Base-by-base conservation (phyloP, 2,113 vertebrate genomes). In the Paramormyrops kingsleyae region DNA sequence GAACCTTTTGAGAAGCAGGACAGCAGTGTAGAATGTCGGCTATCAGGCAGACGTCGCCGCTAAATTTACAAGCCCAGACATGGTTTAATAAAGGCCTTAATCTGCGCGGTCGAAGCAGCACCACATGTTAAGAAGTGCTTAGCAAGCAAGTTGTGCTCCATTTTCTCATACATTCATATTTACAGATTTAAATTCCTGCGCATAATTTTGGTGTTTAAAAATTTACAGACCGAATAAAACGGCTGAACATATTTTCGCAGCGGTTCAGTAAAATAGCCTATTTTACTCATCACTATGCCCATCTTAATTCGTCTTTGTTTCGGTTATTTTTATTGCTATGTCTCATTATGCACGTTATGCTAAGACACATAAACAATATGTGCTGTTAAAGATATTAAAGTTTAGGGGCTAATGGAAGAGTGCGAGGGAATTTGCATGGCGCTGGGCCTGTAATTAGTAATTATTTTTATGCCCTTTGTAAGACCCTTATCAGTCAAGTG, bases 371-470 rank as follows among this genome's bases (percentile, higher is more conserved):
- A 80, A 17, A 19, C 74, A 27, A 50, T n/a, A 49, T 9, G 83
- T 4, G 44, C 88, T 90, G 88, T 83, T 90, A 7, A 87, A 86
- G 13, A 35, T 84, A 52, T 21, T 24, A 52, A 89, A 50, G 83
- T 50, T 86, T 86, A 24, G 52, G 53, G 24, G 27, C 42, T 35
- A 46, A 42, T 39, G 13, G 9, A 42, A 70, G n/a, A 70, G 35
- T 80, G 80, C 27, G 19, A 27, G 5, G 39, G 47, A 27, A 31
- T 86, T 50, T 86, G 83, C 47, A 47, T n/a, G 10, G 83, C 19
- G 44, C 44, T 27, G 21, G n/a, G 83, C 47, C 83, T 86, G 12
- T 15, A 50, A 86, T 27, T 49, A 49, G 74, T 80, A 80, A 42
- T 27, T 87, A 46, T 87, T 35, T 87, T 19, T 53, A 87, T 35